Percentiles rank a stretch among this genome's conserved stretches.
These are phyloP conservation scores for Penaeus monodon DNA, from an alignment of 2,888 invertebrate species.

Conservation along the genomic window DNA sequence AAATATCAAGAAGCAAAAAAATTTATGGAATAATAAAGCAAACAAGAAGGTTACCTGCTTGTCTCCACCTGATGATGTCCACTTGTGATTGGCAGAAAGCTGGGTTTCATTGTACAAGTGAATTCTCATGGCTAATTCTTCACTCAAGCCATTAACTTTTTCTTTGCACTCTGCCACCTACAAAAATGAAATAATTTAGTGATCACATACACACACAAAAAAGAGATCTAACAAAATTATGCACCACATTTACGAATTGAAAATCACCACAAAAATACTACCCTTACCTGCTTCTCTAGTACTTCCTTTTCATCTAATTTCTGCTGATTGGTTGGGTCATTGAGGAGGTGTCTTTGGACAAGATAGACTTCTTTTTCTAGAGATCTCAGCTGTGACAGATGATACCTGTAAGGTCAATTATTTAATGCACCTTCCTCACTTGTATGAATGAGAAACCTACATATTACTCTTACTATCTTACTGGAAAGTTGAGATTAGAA, in stretches of 20 bases:
- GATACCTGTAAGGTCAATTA: slow-evolving; percentile 68
- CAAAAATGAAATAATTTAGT: slow-evolving; percentile 11
- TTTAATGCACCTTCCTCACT: no score
- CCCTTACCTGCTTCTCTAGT: slow-evolving; percentile 39
- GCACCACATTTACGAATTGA: no score
- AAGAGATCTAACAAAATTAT: neutral
- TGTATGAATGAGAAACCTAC: no score
- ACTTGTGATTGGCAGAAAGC: slow-evolving; percentile 73
- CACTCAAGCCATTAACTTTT: slow-evolving; percentile 83
- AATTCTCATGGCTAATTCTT: slow-evolving; percentile 93
- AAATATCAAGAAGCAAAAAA: neutral
- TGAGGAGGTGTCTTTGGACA: slow-evolving; percentile 83
- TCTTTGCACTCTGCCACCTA: slow-evolving; percentile 82
- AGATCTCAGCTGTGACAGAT: slow-evolving; percentile 84
- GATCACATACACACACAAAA: neutral
- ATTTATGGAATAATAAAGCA: neutral
- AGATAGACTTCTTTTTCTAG: slow-evolving; percentile 91
- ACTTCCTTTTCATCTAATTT: slow-evolving; percentile 67
- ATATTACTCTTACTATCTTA: no score
- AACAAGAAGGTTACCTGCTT: slow-evolving; percentile 46
- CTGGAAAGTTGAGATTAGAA: no score
- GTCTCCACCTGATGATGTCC: slow-evolving; percentile 69
- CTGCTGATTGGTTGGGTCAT: slow-evolving; percentile 71
- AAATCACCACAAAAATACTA: no score
- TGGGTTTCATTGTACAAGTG: slow-evolving; percentile 90